Conservation (phyloP, 2,113 vertebrate genomes). For the Syrrhaptes paradoxus region DNA sequence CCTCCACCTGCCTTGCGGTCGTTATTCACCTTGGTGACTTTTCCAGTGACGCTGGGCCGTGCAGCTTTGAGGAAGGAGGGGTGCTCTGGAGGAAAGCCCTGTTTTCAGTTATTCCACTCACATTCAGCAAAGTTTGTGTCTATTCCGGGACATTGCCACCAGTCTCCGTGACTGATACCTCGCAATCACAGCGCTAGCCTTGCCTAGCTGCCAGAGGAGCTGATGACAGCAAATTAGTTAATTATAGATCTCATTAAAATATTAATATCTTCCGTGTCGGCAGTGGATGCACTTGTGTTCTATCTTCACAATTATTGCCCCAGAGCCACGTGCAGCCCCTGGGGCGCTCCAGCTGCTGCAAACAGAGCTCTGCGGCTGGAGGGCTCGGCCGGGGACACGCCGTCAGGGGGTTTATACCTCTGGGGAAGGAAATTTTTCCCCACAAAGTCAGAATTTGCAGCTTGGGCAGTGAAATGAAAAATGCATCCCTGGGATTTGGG, state of each 20-base stretch:
- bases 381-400: neutral
- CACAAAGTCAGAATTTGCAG: neutral
- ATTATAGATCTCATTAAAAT: neutral
- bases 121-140: rapidly evolving
- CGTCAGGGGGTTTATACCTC: neutral
- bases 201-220: neutral
- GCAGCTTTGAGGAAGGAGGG: rapidly evolving
- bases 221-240: neutral
- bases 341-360: rapidly evolving
- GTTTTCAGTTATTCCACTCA: neutral
- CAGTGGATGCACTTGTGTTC: neutral
- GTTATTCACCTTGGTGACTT: rapidly evolving
- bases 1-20: rapidly evolving
- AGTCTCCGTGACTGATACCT: neutral
- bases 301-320: rapidly evolving
- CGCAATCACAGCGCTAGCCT: neutral
- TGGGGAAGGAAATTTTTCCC: neutral
- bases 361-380: neutral
- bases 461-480: neutral
- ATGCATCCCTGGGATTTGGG: neutral
- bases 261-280: neutral
- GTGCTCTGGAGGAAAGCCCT: rapidly evolving
- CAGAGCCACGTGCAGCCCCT: neutral
- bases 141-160: neutral
- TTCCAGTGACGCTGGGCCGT: neutral